Base-by-base conservation (phyloP, 2,113 vertebrate genomes). In the Corythornis vintsioides region DNA sequence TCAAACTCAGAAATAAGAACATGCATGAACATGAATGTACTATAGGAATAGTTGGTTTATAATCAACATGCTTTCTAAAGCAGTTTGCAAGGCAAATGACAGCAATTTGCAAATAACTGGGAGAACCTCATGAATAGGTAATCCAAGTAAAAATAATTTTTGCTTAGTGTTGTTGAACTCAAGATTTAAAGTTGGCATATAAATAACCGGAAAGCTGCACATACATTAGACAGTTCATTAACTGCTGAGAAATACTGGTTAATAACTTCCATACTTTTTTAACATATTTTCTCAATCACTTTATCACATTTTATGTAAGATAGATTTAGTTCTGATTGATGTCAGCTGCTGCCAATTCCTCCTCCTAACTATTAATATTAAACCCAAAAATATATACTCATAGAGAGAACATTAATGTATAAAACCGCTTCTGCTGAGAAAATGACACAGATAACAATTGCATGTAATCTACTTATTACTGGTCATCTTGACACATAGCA, bases 61-160 rank as follows among this genome's bases (percentile, higher is more conserved):
- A 95, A 81, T 92, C 42, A 76, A n/a, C 20, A 83, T 73, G 73
- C 47, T 75, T 65, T 21, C 91, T 92, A 92, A 97, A 93, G 65
- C 31, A 73, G 22, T 84, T 83, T 53, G 43, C 18, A 88, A n/a
- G 29, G 29, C 11, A 90, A 64, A 17, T 76, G 47, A 83, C 9
- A 85, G 56, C 29, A 80, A 78, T 59, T 86, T 73, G 16, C 70
- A 80, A 87, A 57, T 76, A 83, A 77, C 22, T 48, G 35, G 42
- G 92, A 57, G 64, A 95, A 63, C 11, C 25, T 78, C 61, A 81
- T 38, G 55, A 86, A 64, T 7, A 50, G 17, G 18, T 28, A 59
- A 91, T 69, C 24, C 65, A 64, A 89, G 19, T 43, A 67, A 76
- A 89, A 83, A 8, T 28, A 53, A 42, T 85, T 86, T 71, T 80